phyloP scores from a whole-genome alignment of 2,888 invertebrate genomes.

The Fragum sueziense region DNA sequence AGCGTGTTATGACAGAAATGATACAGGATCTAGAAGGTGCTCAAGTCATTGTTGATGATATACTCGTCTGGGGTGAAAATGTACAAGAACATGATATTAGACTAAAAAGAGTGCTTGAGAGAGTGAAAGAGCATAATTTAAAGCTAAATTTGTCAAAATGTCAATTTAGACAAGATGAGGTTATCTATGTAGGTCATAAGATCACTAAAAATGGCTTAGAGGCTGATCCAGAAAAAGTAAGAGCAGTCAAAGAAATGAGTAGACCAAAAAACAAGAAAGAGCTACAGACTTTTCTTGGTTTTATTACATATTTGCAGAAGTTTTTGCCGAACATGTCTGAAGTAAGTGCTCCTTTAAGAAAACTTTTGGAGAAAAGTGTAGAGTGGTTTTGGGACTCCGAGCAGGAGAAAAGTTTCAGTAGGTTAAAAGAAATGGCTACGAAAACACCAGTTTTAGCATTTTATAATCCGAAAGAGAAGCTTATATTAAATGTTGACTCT shows the following conservation, averaged over 20 bases:
- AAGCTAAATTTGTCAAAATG: slow-evolving; percentile 33
- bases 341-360: slow-evolving; percentile 39
- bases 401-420: slow-evolving; percentile 29
- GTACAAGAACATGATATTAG: slow-evolving; percentile 30
- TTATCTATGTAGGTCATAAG: slow-evolving; percentile 28
- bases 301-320: slow-evolving; percentile 39
- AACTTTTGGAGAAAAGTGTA: slow-evolving; percentile 22
- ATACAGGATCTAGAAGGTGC: slow-evolving; percentile 33
- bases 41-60: slow-evolving; percentile 39
- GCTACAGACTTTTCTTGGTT: slow-evolving; percentile 33
- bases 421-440: slow-evolving; percentile 26
- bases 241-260: slow-evolving; percentile 22
- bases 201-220: slow-evolving; percentile 29
- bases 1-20: slow-evolving; percentile 30
- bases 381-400: slow-evolving; percentile 37
- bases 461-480: slow-evolving; percentile 30
- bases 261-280: slow-evolving; percentile 28
- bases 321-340: slow-evolving; percentile 43
- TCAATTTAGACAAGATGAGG: slow-evolving; percentile 14
- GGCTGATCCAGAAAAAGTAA: slow-evolving; percentile 34
- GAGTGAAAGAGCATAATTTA: slow-evolving; percentile 17
- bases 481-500: slow-evolving; percentile 56
- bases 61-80: slow-evolving; percentile 33
- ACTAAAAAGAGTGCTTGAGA: slow-evolving; percentile 14
- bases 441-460: slow-evolving; percentile 38